Percentiles rank a stretch among this genome's conserved stretches.
These are phyloP conservation scores for Lepetodrilus schrolli DNA, from an alignment of 2,888 invertebrate species.

Conservation along the genomic window DNA sequence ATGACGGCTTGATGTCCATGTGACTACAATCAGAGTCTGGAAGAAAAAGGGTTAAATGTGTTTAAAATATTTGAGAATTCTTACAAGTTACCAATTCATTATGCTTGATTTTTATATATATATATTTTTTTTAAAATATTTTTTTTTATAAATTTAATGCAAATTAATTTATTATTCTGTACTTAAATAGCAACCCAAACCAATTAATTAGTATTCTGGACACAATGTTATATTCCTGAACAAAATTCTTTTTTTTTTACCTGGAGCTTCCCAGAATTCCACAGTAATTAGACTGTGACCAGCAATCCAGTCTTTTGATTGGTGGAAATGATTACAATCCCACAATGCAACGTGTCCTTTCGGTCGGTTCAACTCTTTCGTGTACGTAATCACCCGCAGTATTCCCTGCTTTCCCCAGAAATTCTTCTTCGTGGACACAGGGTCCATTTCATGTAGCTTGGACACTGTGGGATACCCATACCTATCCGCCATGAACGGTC, in stretches of 20 bases:
- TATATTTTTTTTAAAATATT: too few relatives aligned
- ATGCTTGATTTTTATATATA: too few relatives aligned
- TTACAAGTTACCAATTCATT: too few relatives aligned
- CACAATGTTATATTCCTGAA: too few relatives aligned
- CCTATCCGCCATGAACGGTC: conserved; percentile 71
- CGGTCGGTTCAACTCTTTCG: conserved; percentile 63
- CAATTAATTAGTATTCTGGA: too few relatives aligned
- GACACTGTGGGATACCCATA: conserved; percentile 71
- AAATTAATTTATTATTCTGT: too few relatives aligned
- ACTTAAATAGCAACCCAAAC: too few relatives aligned
- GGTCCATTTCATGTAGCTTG: conserved; percentile 63
- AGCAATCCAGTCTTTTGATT: conserved; percentile 71
- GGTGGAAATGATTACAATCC: conserved; percentile 73
- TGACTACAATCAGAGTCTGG: conserved; percentile 45
- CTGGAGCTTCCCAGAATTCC: conserved; percentile 74
- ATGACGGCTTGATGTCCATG: conserved; percentile 22
- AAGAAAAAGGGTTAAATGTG: not conserved
- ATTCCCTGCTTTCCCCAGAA: conserved; percentile 72
- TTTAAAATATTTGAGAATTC: not conserved
- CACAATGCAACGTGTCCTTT: conserved; percentile 73
- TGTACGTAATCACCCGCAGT: conserved; percentile 69
- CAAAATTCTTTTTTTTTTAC: too few relatives aligned
- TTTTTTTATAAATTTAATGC: too few relatives aligned
- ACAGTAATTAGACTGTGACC: conserved; percentile 67
- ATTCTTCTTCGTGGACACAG: conserved; percentile 59